A percentile compares a stretch with the other conserved stretches of the same genome.
phyloP scores from a whole-genome alignment of 2,888 invertebrate species.

The Pristionchus maxplancki region DNA sequence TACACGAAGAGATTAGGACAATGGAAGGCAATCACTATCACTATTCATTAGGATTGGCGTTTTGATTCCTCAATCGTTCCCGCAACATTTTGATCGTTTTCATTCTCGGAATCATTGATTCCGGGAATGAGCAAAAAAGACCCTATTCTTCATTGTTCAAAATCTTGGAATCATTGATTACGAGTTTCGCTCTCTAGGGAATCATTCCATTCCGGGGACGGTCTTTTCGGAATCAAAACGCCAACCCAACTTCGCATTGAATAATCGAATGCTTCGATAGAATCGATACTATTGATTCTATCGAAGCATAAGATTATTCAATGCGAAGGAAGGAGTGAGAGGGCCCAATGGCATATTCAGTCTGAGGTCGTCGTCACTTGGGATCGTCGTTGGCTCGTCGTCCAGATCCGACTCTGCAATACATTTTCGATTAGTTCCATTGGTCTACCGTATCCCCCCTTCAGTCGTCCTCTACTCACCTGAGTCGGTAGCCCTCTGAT shows the following conservation, averaged over 20 bases:
- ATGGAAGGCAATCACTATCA: neutral
- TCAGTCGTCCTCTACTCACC: slow-evolving; percentile 15
- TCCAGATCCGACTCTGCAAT: slow-evolving; percentile 53
- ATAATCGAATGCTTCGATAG: too few species aligned
- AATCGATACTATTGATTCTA: neutral
- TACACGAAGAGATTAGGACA: neutral
- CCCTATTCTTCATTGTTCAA: too few species aligned
- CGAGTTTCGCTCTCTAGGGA: too few species aligned
- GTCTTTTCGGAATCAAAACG: too few species aligned
- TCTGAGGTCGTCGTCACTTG: neutral
- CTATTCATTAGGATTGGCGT: neutral
- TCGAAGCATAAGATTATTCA: neutral
- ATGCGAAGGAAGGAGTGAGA: neutral
- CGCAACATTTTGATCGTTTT: too few species aligned
- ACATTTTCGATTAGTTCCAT: too few species aligned
- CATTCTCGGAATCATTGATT: too few species aligned
- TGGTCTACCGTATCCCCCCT: neutral
- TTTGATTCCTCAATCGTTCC: too few species aligned
- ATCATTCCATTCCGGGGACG: too few species aligned
- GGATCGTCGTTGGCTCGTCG: slow-evolving; percentile 61
- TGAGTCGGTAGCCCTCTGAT: slow-evolving; percentile 42
- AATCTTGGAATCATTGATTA: too few species aligned
- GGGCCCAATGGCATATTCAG: neutral
- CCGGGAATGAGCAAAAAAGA: too few species aligned
- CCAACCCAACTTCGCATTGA: too few species aligned